These are phyloP conservation scores for Cerastis rubricosa DNA, from an alignment of 2,888 invertebrate genomes.

Conservation along the genomic window DNA sequence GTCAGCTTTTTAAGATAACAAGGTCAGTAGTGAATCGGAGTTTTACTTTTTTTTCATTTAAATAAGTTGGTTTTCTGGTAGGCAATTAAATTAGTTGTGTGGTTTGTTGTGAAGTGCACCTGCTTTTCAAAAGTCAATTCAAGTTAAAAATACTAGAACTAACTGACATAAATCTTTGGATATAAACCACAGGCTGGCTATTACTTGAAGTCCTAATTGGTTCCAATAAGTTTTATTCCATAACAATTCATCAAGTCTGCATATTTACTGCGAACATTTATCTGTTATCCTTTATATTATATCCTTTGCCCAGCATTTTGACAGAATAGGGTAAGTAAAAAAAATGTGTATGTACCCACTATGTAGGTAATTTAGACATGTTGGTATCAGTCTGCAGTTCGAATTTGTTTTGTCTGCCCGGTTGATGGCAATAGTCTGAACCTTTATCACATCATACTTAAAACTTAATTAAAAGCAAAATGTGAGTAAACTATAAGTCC, in stretches of 20 bases:
- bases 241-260: neutral
- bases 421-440: neutral
- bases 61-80: neutral
- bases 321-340: no score
- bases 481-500: neutral
- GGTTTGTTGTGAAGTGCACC: no score
- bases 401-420: neutral
- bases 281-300: neutral
- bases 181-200: no score
- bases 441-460: neutral
- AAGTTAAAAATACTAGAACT: neutral
- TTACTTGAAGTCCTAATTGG: neutral
- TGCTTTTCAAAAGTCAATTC: neutral
- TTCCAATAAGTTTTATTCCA: neutral
- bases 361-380: neutral
- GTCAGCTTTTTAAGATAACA: conserved; percentile 50
- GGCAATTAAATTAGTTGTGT: neutral
- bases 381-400: neutral
- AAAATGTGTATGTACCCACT: no score
- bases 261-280: neutral
- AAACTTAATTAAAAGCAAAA: neutral
- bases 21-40: conserved; percentile 30
- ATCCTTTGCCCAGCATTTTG: no score
- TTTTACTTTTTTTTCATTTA: neutral
- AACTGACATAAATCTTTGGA: neutral